Conservation (phyloP, 2,113 vertebrate species). For the Gavia stellata region DNA sequence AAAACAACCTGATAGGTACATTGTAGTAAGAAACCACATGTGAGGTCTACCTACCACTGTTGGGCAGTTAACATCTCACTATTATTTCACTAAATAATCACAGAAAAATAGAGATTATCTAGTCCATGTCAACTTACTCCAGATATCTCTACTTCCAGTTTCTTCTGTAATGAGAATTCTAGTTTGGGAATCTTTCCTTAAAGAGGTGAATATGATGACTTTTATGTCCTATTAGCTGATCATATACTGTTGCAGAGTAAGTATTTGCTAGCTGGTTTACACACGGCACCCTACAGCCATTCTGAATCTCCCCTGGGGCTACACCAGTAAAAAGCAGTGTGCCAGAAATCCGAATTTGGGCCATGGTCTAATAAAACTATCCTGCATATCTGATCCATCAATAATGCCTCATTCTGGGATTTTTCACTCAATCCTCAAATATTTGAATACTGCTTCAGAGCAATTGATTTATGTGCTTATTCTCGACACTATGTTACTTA, state of each 20-base stretch:
- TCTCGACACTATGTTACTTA: not conserved
- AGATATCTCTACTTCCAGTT: not conserved
- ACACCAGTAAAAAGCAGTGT: not conserved
- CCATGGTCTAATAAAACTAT: not conserved
- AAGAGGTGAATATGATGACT: not conserved
- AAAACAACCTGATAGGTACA: not conserved
- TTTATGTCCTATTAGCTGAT: not conserved
- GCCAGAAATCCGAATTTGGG: not conserved
- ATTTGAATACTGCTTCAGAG: not conserved
- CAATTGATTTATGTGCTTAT: not conserved
- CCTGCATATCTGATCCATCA: not conserved
- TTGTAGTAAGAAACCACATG: not conserved
- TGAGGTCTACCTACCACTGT: not conserved
- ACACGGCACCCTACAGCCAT: not conserved
- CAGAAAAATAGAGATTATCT: not conserved
- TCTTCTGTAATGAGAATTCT: not conserved
- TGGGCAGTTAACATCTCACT: not conserved
- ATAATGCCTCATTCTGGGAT: not conserved
- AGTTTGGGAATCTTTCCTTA: not conserved
- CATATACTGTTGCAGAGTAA: not conserved
- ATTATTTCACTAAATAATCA: not conserved
- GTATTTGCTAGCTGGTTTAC: not conserved
- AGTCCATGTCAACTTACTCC: not conserved
- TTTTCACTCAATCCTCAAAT: fast-evolving
- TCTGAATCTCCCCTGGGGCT: not conserved